Evolutionary conservation across 2,797 vertebrate genomes (phyloP), one percentile per base, ranked within the genome.

Genomic region (Cynopterus sphinx): DNA sequence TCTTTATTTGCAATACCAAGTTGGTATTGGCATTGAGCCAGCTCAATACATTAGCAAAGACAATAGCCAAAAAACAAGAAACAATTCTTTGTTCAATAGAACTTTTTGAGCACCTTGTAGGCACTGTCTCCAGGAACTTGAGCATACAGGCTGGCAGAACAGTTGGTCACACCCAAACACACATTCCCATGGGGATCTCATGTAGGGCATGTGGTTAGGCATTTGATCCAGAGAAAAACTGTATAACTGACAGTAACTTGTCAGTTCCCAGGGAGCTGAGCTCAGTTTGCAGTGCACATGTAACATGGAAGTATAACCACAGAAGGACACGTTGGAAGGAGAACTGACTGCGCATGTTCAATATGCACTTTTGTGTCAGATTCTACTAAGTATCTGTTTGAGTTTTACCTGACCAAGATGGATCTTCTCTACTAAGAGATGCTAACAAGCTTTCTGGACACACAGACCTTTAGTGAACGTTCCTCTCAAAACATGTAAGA

Each of bases 1-100:
- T 68, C 28, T 87, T 74, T 59, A 68, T 92, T 92, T 95, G 55
- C 59, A 91, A 65, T 73, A 81, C 71, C 9, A 36, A 71, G 53
- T 85, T 43, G 53, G 22, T 71, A 51, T 31, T 81, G 41, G 26
- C 70, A 73, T 31, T 11, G 22, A 46, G 31, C 46, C 84, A 39
- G 24, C 36, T 53, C 13, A 31, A 51, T 31, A 78, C 36, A n/a
- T 83, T 70, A 92, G 67, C 77, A 36, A 57, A 71, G 16, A 39
- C 67, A 49, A 33, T 9, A 33, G 53, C 43, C 46, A 84, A 70
- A 70, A 90, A 87, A 11, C 53, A 87, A 92, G 74, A 51, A 92
- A 53, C 17, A 67, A 15, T 49, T 83, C 43, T 87, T 93, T 83
- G 53, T 95, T 59, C 21, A 17, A 1, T 61, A 46, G 83, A 68